A percentile compares a stretch with the other conserved stretches of the same genome.
These are phyloP conservation scores for Drosophila neoperkinsi DNA, from an alignment of 2,888 invertebrate species.

Conservation along the genomic window DNA sequence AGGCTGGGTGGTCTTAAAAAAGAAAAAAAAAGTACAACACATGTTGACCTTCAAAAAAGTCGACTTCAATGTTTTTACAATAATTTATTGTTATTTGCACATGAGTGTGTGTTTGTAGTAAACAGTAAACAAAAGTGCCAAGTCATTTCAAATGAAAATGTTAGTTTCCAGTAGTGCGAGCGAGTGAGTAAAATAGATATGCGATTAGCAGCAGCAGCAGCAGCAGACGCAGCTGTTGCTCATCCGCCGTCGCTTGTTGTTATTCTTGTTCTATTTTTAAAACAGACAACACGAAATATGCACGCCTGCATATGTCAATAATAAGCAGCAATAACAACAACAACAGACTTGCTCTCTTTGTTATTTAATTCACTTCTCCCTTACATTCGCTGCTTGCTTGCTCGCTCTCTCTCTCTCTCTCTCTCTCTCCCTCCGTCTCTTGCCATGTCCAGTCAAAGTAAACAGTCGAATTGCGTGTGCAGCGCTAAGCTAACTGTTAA, in stretches of 20 bases:
- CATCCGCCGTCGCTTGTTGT: neutral
- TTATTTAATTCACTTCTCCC: neutral
- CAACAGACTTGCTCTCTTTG: conserved; percentile 4
- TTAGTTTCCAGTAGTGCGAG: conserved; percentile 4
- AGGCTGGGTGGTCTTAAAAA: neutral
- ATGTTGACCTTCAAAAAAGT: conserved; percentile 63
- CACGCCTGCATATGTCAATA: conserved; percentile 23
- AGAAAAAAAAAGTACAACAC: conserved; percentile 31
- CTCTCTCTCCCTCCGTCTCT: neutral
- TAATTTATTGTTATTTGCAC: conserved; percentile 1
- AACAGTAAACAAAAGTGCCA: conserved; percentile 8
- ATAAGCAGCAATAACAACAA: conserved; percentile 5
- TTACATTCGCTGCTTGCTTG: neutral
- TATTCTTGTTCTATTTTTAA: conserved; percentile 10
- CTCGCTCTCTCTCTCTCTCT: neutral
- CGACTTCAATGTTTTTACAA: conserved; percentile 24
- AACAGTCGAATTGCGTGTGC: conserved; percentile 10
- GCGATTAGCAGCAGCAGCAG: neutral
- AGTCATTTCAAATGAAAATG: conserved; percentile 13
- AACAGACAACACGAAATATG: conserved; percentile 6
- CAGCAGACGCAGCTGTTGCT: conserved; percentile 7
- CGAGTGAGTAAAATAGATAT: neutral
- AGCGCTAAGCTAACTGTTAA: conserved; percentile 27
- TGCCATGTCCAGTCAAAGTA: neutral
- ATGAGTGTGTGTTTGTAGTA: neutral